Evolutionary conservation across 53 echinoderm and acorn worm species (phyloP).

Genomic region (Arbacia lixula): DNA sequence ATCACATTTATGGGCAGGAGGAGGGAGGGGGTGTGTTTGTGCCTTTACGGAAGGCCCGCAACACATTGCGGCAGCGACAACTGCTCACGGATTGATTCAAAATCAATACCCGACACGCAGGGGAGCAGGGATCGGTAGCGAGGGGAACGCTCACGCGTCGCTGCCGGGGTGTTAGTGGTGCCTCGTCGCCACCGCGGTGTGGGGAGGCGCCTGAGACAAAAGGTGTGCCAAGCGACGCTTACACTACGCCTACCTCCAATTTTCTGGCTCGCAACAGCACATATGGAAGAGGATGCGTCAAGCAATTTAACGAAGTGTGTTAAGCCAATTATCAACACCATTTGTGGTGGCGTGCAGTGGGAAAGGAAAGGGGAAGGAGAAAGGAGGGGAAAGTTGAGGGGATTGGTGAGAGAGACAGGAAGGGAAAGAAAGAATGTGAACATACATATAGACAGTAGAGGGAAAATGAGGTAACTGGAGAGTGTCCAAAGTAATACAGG

Average conservation of each 20-base stretch:
- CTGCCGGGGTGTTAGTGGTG: constrained; percentile 28
- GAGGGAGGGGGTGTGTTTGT: background rate
- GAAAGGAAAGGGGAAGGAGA: background rate
- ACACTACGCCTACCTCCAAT: constrained; percentile 9
- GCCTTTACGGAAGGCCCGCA: background rate
- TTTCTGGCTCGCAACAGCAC: background rate
- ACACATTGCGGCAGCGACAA: constrained; percentile 8
- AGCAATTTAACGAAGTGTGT: constrained; percentile 49
- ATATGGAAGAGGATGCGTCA: constrained; percentile 17
- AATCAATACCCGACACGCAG: constrained; percentile 12
- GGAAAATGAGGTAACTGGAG: too few species aligned
- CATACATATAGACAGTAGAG: background rate
- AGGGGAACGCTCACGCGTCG: background rate
- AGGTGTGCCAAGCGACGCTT: constrained; percentile 31
- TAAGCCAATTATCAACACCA: constrained; percentile 54
- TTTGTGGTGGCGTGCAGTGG: background rate
- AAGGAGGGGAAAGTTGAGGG: background rate
- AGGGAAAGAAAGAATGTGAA: background rate
- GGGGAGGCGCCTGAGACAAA: constrained; percentile 32
- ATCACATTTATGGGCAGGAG: background rate
- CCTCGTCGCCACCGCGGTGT: background rate
- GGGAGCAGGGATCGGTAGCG: background rate
- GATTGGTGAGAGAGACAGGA: background rate
- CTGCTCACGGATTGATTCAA: constrained; percentile 30
- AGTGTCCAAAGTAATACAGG: too few species aligned